A percentile compares a stretch with the other conserved stretches of the same genome.
phyloP scores from a whole-genome alignment of 2,797 vertebrate species.

The Babyrousa celebensis region DNA sequence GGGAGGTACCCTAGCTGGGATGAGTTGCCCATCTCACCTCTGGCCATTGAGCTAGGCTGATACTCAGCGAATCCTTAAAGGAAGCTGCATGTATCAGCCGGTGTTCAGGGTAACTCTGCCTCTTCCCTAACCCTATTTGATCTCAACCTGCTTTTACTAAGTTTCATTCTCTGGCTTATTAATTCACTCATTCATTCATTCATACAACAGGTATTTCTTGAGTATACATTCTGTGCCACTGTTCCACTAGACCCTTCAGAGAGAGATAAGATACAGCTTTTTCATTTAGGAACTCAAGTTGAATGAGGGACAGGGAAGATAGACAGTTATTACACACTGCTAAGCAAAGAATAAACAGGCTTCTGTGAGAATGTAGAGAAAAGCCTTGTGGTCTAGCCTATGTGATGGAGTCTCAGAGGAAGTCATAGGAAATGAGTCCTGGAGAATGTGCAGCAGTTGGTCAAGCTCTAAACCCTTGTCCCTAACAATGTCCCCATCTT shows the following conservation, averaged over 20 bases:
- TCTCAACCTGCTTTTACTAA: neutral
- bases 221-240: neutral
- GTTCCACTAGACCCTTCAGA: neutral
- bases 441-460: neutral
- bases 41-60: neutral
- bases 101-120: neutral
- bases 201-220: neutral
- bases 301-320: neutral
- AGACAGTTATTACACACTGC: neutral
- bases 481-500: neutral
- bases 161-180: neutral
- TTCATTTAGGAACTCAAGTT: neutral
- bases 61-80: neutral
- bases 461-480: neutral
- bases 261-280: neutral
- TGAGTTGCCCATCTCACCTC: neutral
- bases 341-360: neutral
- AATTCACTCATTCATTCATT: neutral
- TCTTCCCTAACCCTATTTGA: neutral
- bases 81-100: neutral
- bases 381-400: neutral
- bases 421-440: neutral
- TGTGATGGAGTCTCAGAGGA: neutral
- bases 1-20: neutral
- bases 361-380: neutral